Base-by-base conservation (phyloP, 1,140 invertebrate species). In the Drosophila arawakana region DNA sequence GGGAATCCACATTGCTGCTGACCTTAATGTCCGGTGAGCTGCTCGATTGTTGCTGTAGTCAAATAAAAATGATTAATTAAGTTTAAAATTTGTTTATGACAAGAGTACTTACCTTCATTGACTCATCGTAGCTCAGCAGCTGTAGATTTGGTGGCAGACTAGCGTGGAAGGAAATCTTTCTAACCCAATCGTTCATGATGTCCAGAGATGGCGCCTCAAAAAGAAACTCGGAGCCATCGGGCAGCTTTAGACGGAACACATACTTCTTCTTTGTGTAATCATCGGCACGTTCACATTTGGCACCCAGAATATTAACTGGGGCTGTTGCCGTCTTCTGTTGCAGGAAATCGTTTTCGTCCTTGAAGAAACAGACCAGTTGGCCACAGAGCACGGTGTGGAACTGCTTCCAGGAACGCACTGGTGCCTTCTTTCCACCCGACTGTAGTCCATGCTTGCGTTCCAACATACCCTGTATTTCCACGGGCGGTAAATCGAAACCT, bases 301-400 rank as follows among this genome's bases (percentile, higher is more conserved):
- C 94, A 74, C 98, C 96, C 71, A 97, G 95, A 57, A 99, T 96
- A 55, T 96, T 97, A 5, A 99, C 95, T 0, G 98, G 98, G 0
- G 98, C 96, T 3, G 96, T 96, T 0, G 97, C 96, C 0, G 97
- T 97, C 93, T 98, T 98, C 79, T 96, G 95, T 65, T 95, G 95
- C 47, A 95, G 93, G 93, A 99, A 99, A 94, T 98, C 98, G 71
- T 96, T 95, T 83, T 97, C 96, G 91, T 99, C 98, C 91, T 98
- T 98, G 94, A 99, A 99, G 96, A 99, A 99, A 93, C 98, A 99
- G 21, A 99, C 93, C 67, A 99, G 92, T 92, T 99, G 98, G 0
- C 98, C 98, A 91, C 98, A 99, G 1, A 99, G 93, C 34, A 99
- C 98, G 77, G 97, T 97, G 92, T 99, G 98, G 93, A 97, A 98